These are phyloP conservation scores for Melanotaenia maccullochi DNA, from an alignment of 2,797 vertebrate genomes.

Conservation along the genomic window DNA sequence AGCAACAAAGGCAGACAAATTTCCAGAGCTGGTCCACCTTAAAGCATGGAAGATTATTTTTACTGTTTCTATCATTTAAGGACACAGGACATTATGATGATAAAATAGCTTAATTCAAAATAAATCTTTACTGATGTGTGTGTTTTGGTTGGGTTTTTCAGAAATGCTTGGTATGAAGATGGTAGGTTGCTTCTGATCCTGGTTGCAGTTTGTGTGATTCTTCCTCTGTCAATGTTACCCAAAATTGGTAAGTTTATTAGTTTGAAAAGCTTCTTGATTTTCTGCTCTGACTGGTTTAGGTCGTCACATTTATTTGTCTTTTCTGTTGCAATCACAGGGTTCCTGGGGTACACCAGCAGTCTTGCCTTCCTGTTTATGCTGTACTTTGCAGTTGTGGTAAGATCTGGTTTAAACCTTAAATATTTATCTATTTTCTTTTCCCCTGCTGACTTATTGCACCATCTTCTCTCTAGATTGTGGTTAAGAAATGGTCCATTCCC, in stretches of 20 bases:
- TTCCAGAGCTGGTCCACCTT: slow-evolving; percentile 82
- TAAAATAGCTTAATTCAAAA: slow-evolving; percentile 24
- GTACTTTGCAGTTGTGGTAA: slow-evolving; percentile 94
- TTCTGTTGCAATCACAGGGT: slow-evolving; percentile 82
- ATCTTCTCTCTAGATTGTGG: slow-evolving; percentile 80
- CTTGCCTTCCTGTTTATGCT: slow-evolving; percentile 94
- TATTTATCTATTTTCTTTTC: background rate
- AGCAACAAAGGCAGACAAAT: slow-evolving; percentile 86
- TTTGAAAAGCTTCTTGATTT: background rate
- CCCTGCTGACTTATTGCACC: slow-evolving; percentile 25
- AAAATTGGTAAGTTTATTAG: slow-evolving; percentile 90
- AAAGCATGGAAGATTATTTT: slow-evolving; percentile 75
- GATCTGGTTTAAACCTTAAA: slow-evolving; percentile 60
- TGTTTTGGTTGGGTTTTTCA: slow-evolving; percentile 52
- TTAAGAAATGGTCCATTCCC: slow-evolving; percentile 94
- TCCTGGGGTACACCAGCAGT: slow-evolving; percentile 96
- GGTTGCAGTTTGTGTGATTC: slow-evolving; percentile 85
- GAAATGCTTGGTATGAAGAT: slow-evolving; percentile 90
- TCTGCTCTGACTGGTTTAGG: background rate
- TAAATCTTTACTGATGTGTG: slow-evolving; percentile 22
- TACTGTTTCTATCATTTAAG: slow-evolving; percentile 68
- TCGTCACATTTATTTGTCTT: slow-evolving; percentile 1
- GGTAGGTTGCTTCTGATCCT: slow-evolving; percentile 87
- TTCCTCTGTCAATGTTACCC: slow-evolving; percentile 91
- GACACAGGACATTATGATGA: slow-evolving; percentile 48